A percentile compares a stretch with the other conserved stretches of the same genome.
Evolutionary conservation across 1,140 invertebrate genomes (phyloP).

Genomic region (Gerris buenoi): DNA sequence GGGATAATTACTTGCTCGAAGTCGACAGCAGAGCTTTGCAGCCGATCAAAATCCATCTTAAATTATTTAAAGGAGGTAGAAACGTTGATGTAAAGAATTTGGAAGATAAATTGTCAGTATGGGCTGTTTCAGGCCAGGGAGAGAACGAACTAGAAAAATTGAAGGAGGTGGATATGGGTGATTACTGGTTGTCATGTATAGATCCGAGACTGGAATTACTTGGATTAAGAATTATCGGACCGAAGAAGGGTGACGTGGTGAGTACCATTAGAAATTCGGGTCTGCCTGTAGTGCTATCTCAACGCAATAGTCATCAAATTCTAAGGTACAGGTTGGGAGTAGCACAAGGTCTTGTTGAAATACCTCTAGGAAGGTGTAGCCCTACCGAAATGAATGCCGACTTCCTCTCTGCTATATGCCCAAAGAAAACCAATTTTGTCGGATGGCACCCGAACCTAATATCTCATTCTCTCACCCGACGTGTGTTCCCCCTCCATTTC

Average conservation of each 20-base stretch:
- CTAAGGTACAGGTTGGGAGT: slow-evolving; percentile 67
- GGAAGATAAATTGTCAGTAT: slow-evolving; percentile 41
- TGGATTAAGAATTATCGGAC: slow-evolving; percentile 39
- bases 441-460: slow-evolving; percentile 91
- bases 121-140: slow-evolving; percentile 46
- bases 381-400: slow-evolving; percentile 87
- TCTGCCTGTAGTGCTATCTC: background rate
- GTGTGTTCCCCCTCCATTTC: slow-evolving; percentile 76
- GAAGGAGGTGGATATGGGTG: slow-evolving; percentile 27
- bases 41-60: slow-evolving; percentile 54
- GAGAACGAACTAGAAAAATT: too few relatives aligned
- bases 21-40: slow-evolving; percentile 46
- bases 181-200: slow-evolving; percentile 39
- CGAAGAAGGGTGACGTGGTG: background rate
- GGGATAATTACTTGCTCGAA: slow-evolving; percentile 51
- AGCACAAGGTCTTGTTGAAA: slow-evolving; percentile 66
- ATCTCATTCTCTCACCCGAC: slow-evolving; percentile 81
- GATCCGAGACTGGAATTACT: slow-evolving; percentile 50
- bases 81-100: slow-evolving; percentile 52
- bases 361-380: slow-evolving; percentile 61
- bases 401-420: slow-evolving; percentile 80
- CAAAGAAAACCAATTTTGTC: slow-evolving; percentile 85
- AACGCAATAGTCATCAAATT: slow-evolving; percentile 34
- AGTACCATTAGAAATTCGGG: background rate
- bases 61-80: slow-evolving; percentile 57